These are phyloP conservation scores for Bombus balteatus DNA, from an alignment of 1,140 invertebrate species.

Conservation along the genomic window DNA sequence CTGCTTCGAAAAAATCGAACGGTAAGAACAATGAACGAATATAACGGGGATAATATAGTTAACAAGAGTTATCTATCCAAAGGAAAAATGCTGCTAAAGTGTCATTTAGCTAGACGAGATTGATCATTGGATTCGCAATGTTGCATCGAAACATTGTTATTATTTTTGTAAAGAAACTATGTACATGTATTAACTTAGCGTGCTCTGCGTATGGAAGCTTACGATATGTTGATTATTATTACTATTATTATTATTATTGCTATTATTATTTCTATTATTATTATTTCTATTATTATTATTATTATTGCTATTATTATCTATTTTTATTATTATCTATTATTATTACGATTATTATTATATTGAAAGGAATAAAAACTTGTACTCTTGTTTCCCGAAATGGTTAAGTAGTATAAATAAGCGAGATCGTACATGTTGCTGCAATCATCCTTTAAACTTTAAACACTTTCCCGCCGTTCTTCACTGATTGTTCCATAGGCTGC, in stretches of 20 bases:
- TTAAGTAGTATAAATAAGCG: slow-evolving; percentile 75
- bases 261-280: slow-evolving; percentile 55
- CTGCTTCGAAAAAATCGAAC: neutral
- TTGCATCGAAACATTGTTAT: slow-evolving; percentile 78
- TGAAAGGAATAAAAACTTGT: slow-evolving; percentile 74
- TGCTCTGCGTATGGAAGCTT: slow-evolving; percentile 78
- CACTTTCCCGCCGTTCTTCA: neutral
- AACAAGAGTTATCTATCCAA: slow-evolving; percentile 53
- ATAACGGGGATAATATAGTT: slow-evolving; percentile 20
- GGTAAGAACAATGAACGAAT: slow-evolving; percentile 9
- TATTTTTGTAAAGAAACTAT: slow-evolving; percentile 81
- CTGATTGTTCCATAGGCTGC: neutral
- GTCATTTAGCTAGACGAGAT: slow-evolving; percentile 69
- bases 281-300: slow-evolving; percentile 54
- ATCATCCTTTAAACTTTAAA: neutral
- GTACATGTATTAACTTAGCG: slow-evolving; percentile 79
- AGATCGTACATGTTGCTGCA: slow-evolving; percentile 59
- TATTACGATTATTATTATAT: slow-evolving; percentile 67
- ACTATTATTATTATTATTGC: slow-evolving; percentile 68
- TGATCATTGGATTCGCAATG: slow-evolving; percentile 76
- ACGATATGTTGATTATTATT: slow-evolving; percentile 79
- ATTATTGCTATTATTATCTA: slow-evolving; percentile 62
- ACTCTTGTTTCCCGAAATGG: slow-evolving; percentile 78
- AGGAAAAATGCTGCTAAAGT: slow-evolving; percentile 56
- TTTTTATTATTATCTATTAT: slow-evolving; percentile 60